These are phyloP conservation scores for Clarias fuscus DNA, from an alignment of 2,797 vertebrate species.

Conservation along the genomic window DNA sequence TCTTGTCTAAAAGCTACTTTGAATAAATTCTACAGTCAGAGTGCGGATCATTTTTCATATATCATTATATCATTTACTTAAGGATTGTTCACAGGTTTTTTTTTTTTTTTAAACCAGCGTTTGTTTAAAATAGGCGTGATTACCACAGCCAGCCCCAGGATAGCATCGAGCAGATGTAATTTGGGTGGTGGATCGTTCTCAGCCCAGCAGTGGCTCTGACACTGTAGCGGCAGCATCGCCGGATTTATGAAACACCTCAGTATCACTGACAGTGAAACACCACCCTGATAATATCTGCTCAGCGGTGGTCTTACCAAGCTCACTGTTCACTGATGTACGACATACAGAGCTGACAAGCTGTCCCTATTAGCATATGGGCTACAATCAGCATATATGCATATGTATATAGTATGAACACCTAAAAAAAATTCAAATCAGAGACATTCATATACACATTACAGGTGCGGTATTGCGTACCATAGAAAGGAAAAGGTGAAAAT, in stretches of 20 bases:
- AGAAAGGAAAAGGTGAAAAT: no score
- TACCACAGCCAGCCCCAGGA: neutral
- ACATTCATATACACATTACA: neutral
- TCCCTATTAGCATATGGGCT: neutral
- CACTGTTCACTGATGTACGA: neutral
- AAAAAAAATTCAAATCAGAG: neutral
- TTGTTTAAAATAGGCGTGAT: slow-evolving; percentile 4
- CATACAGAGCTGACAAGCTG: neutral
- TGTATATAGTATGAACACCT: neutral
- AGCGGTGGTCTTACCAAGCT: neutral
- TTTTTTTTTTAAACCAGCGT: neutral
- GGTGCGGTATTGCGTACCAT: no score
- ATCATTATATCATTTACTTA: neutral
- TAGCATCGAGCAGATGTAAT: slow-evolving; percentile 20
- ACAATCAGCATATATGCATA: neutral
- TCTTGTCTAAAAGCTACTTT: no score
- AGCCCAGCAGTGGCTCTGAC: slow-evolving; percentile 62
- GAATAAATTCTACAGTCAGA: no score
- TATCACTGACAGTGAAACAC: slow-evolving; percentile 22
- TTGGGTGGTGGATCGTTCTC: slow-evolving; percentile 16
- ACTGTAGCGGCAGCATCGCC: slow-evolving; percentile 53
- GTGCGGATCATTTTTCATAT: no score
- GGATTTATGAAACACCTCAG: slow-evolving; percentile 44
- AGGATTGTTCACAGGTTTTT: neutral
- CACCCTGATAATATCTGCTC: slow-evolving; percentile 21